Base-by-base conservation (phyloP, 2,113 vertebrate species). In the Larimichthys polyactis region DNA sequence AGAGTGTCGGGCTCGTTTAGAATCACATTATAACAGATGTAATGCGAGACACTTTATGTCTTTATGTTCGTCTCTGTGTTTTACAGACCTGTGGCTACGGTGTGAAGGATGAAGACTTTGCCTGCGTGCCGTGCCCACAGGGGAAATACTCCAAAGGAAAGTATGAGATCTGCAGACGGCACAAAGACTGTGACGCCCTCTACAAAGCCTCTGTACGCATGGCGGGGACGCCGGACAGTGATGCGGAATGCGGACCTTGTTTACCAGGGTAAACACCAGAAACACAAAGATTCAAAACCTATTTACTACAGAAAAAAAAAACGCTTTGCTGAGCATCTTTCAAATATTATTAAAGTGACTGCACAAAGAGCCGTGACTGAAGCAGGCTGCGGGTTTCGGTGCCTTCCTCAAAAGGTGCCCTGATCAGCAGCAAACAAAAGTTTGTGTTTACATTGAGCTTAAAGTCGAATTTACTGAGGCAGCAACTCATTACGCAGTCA, bases 141-240 rank as follows among this genome's bases (percentile, higher is more conserved):
- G 98, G 98, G 85, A 99, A 99, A 87, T 99, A 98, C 75, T 99
- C 98, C 73, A 98, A 95, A 93, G 98, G 98, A 69, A 98, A 97
- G 49, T 99, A 99, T 82, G 97, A 99, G 94, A 99, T 99, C 89
- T 99, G 98, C 94, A 93, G 97, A 65, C 92, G 98, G 3, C 98
- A 99, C 90, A 99, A 98, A 87, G 97, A 99, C 94, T 99, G 98
- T 0, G 96, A 99, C 64, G 96, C 96, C 0, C 96, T 98, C 90
- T 99, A 97, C 81, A 94, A 97, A 69, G 97, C 98, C 81, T 97
- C 97, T 0, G 96, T 99, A 66, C 93, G 97, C 68, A 95, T 94
- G 0, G 93, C 94, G 0, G 98, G 98, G 0, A 98, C 98, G 52
- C 81, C 95, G 9, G 97, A 99, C 71, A 97, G 96, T 0, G 98